phyloP scores from a whole-genome alignment of 2,888 invertebrate species.

The Miltochrista miniata region DNA sequence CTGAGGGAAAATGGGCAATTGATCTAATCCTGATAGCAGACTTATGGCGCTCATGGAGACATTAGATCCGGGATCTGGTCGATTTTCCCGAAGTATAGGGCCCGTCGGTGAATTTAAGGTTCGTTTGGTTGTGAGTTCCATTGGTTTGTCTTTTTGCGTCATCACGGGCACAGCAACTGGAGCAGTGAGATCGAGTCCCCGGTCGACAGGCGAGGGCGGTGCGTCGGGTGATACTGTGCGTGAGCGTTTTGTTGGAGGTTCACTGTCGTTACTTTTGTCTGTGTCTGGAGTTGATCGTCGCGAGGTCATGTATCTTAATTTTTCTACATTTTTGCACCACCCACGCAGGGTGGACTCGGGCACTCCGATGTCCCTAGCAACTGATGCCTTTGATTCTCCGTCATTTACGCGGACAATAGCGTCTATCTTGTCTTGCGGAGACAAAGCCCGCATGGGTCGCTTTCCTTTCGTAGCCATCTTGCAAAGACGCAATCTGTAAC shows the following conservation, averaged over 20 bases:
- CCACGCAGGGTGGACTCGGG: conserved; percentile 94
- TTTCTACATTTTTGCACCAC: conserved; percentile 95
- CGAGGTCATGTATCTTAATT: conserved; percentile 86
- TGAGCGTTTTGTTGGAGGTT: conserved; percentile 72
- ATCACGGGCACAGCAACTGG: conserved; percentile 41
- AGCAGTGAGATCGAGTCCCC: conserved; percentile 73
- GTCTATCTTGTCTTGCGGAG: conserved; percentile 90
- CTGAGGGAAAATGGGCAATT: conserved; percentile 81
- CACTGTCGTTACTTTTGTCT: conserved; percentile 82
- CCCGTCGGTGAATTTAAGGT: conserved; percentile 59
- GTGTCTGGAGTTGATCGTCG: conserved; percentile 89
- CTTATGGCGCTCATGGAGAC: conserved; percentile 85
- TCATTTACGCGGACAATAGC: conserved; percentile 92
- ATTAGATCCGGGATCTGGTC: conserved; percentile 73
- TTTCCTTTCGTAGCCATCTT: conserved; percentile 89
- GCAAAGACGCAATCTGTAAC: conserved; percentile 67
- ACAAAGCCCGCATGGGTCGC: conserved; percentile 90
- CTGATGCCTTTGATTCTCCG: conserved; percentile 93
- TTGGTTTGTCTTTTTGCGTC: conserved; percentile 56
- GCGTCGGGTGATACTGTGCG: conserved; percentile 70
- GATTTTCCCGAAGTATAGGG: conserved; percentile 64
- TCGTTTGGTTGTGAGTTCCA: conserved; percentile 73
- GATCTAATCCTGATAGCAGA: conserved; percentile 84
- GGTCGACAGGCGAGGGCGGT: conserved; percentile 55
- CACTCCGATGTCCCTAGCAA: conserved; percentile 92